These are phyloP conservation scores for Drosophila ficusphila DNA, from an alignment of 1,140 invertebrate species.

Conservation along the genomic window DNA sequence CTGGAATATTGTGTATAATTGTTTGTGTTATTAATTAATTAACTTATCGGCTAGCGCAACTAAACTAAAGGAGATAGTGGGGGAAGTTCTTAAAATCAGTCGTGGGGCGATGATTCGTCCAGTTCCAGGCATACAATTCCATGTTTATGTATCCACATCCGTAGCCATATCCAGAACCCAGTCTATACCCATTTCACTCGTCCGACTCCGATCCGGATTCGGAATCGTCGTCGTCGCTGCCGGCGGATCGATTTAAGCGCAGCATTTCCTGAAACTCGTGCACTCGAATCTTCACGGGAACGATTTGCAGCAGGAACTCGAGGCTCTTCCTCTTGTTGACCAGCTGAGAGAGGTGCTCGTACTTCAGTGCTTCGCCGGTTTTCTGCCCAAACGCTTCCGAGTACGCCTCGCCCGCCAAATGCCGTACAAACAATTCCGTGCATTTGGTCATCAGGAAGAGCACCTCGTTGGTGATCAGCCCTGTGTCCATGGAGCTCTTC, in stretches of 20 bases:
- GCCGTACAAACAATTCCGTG: constrained; percentile 75
- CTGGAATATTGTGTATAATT: neutral
- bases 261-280: constrained; percentile 78
- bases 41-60: constrained; percentile 15
- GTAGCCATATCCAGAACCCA: too few species aligned
- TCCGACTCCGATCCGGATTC: constrained; percentile 30
- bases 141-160: too few species aligned
- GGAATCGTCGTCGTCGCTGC: constrained; percentile 48
- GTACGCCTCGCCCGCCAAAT: constrained; percentile 69
- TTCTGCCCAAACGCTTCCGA: constrained; percentile 4
- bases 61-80: neutral
- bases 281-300: constrained; percentile 80
- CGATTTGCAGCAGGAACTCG: constrained; percentile 77
- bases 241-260: constrained; percentile 52
- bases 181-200: neutral
- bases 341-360: constrained; percentile 71
- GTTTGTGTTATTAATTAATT: too few species aligned
- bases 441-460: constrained; percentile 76
- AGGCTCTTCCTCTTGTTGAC: constrained; percentile 72
- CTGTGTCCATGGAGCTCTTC: constrained; percentile 80
- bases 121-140: neutral
- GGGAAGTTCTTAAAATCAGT: constrained; percentile 3
- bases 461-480: constrained; percentile 74
- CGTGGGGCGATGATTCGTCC: neutral
- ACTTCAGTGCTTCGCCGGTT: constrained; percentile 56